A percentile compares a stretch with the other conserved stretches of the same genome.
phyloP scores from a whole-genome alignment of 2,113 vertebrate species.

The Urocynchramus pylzowi region DNA sequence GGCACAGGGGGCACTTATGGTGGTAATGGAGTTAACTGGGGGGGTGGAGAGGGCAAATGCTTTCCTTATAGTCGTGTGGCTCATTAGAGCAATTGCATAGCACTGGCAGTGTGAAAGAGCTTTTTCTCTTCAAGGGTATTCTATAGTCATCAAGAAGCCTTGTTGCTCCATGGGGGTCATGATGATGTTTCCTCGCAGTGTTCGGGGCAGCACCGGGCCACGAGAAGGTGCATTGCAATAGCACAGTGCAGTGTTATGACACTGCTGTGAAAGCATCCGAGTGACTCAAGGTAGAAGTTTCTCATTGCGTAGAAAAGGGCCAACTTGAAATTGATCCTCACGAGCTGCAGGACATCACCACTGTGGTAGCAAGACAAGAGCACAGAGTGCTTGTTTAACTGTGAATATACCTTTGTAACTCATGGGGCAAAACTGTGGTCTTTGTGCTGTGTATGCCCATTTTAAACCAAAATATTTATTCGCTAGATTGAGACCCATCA shows the following conservation, averaged over 20 bases:
- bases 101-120: neutral
- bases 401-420: neutral
- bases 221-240: neutral
- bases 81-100: neutral
- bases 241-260: neutral
- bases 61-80: neutral
- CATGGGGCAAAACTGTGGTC: neutral
- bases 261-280: neutral
- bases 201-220: neutral
- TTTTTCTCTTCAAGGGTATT: neutral
- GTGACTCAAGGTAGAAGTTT: conserved; percentile 36
- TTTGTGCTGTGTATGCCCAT: neutral
- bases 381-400: neutral
- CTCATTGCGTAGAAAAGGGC: neutral
- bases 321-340: conserved; percentile 1
- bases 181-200: neutral
- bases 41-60: neutral
- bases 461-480: neutral
- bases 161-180: neutral
- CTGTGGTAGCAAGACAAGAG: neutral
- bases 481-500: neutral
- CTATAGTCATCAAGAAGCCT: neutral
- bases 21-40: neutral
- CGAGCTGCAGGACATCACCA: neutral
- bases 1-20: neutral